Evolutionary conservation across 2,888 invertebrate genomes (phyloP), one percentile per base, ranked within the genome.

Genomic region (Alloplasta piceator): DNA sequence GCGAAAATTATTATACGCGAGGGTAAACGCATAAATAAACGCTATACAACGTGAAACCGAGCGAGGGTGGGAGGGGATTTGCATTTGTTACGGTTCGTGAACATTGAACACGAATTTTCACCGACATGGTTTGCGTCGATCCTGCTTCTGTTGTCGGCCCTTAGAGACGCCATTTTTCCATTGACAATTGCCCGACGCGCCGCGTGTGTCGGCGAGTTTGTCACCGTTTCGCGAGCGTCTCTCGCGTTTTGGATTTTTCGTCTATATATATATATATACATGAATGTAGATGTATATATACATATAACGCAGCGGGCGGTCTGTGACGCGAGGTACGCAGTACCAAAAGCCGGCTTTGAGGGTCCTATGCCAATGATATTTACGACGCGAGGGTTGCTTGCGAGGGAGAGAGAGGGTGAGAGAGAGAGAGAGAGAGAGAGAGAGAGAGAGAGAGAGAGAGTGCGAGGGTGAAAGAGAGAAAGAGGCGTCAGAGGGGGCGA

Each of bases 261-360:
- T 39, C 50, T 7, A 60, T 38, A 55, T 4, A 6, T 6, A 10
- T 56, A 46, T 64, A 64, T 55, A 52, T n/a, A 36, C 26, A 26
- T 26, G 26, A 26, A 26, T 26, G 26, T 26, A 26, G 26, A 26
- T 26, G 26, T 56, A 16, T 38, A 36, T 43, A 43, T 9, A 10
- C 73, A 41, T 52, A 55, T n/a, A 52, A 50, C 66, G 12, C 81
- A 74, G 78, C 81, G 36, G 81, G 81, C 78, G 81, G 81, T 74
- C 77, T 60, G 46, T 48, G 81, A 74, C 60, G 78, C 80, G 43
- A 10, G 50, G 52, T 14, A 12, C 55, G 63, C 38, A 38, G 55
- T 36, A 71, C 60, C 52, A 77, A 72, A 75, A 70, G 73, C 73
- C 78, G 64, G 74, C 39, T 74, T 70, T 67, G 41, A 75, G 66